phyloP scores from a whole-genome alignment of 1,140 invertebrate species.

The Sarcophaga bullata region DNA sequence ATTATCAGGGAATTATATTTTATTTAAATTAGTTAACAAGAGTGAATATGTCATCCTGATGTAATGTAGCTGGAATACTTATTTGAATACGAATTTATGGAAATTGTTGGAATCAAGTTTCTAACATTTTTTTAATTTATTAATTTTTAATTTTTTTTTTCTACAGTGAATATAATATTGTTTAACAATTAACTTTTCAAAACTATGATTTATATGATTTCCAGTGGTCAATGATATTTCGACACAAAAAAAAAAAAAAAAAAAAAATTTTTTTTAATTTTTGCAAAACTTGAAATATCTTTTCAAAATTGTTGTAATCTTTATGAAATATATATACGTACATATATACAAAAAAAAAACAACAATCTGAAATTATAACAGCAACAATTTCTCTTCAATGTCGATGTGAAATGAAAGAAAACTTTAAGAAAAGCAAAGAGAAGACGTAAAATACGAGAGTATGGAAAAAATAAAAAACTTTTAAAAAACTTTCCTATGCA shows the following conservation, averaged over 20 bases:
- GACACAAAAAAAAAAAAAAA: too few species aligned
- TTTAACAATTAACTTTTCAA: not conserved
- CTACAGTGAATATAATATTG: too few species aligned
- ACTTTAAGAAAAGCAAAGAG: slow-evolving; percentile 18
- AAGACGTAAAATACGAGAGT: slow-evolving; percentile 29
- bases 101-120: too few species aligned
- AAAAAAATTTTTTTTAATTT: not conserved
- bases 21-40: too few species aligned
- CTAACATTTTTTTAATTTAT: too few species aligned
- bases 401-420: slow-evolving; percentile 1
- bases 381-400: not conserved
- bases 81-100: too few species aligned
- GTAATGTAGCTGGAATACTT: too few species aligned
- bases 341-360: not conserved
- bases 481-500: slow-evolving; percentile 35
- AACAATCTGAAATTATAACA: not conserved
- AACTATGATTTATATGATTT: slow-evolving; percentile 21
- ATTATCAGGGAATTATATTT: too few species aligned
- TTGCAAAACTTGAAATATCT: not conserved
- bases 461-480: too few species aligned
- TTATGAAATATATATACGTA: not conserved
- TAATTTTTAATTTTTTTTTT: too few species aligned
- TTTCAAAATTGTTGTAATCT: not conserved
- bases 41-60: too few species aligned
- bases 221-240: not conserved